A percentile compares a stretch with the other conserved stretches of the same genome.
phyloP scores from a whole-genome alignment of 2,797 vertebrate genomes.

The Oreonectes daqikongensis region DNA sequence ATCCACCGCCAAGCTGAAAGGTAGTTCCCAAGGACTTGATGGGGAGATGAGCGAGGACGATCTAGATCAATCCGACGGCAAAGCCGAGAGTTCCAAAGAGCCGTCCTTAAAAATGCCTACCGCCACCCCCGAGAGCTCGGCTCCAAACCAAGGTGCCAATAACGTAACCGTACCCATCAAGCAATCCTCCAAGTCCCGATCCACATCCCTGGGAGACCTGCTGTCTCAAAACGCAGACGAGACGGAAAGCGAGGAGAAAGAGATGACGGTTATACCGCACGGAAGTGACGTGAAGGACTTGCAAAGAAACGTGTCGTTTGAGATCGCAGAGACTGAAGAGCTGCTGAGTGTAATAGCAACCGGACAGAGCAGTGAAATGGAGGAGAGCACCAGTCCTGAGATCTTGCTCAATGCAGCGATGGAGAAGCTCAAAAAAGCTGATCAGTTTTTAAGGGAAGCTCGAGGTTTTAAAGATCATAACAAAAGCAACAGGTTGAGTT shows the following conservation, averaged over 20 bases:
- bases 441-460: slow-evolving; percentile 86
- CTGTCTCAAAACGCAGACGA: slow-evolving; percentile 65
- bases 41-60: slow-evolving; percentile 62
- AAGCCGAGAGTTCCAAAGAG: background rate
- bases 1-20: slow-evolving; percentile 61
- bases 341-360: slow-evolving; percentile 77
- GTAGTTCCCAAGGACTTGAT: slow-evolving; percentile 68
- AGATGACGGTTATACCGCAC: slow-evolving; percentile 37
- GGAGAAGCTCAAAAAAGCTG: slow-evolving; percentile 87
- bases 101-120: slow-evolving; percentile 24
- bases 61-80: slow-evolving; percentile 49
- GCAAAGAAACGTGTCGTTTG: slow-evolving; percentile 80
- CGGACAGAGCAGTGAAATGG: slow-evolving; percentile 55
- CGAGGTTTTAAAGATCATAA: slow-evolving; percentile 74
- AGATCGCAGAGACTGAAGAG: slow-evolving; percentile 82
- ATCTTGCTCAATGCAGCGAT: slow-evolving; percentile 83
- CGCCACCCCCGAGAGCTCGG: slow-evolving; percentile 18
- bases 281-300: slow-evolving; percentile 71
- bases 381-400: slow-evolving; percentile 63
- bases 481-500: slow-evolving; percentile 69
- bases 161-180: slow-evolving; percentile 62
- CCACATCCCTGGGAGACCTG: slow-evolving; percentile 80
- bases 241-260: slow-evolving; percentile 28
- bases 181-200: slow-evolving; percentile 59
- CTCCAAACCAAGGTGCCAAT: background rate